These are phyloP conservation scores for Cheilosia variabilis DNA, from an alignment of 2,888 invertebrate species.

Conservation along the genomic window DNA sequence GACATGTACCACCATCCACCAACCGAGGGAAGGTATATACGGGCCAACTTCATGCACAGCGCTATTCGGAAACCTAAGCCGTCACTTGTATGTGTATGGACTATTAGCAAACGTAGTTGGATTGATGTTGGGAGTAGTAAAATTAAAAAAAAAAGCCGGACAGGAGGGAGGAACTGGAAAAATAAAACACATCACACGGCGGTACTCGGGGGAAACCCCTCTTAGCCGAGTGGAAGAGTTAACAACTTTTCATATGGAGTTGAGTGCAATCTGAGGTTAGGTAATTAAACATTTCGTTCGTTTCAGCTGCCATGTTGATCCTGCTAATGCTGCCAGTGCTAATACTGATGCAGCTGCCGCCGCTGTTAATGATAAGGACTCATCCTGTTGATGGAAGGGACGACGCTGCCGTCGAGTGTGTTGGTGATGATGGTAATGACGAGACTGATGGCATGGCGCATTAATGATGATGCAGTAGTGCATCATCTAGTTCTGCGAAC, in stretches of 20 bases:
- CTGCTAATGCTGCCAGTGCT: constrained; percentile 65
- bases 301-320: constrained; percentile 73
- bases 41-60: constrained; percentile 44
- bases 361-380: constrained; percentile 54
- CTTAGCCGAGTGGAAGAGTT: constrained; percentile 74
- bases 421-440: constrained; percentile 30
- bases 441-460: constrained; percentile 46
- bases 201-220: constrained; percentile 22
- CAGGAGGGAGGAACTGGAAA: constrained; percentile 1
- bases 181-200: constrained; percentile 7
- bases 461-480: constrained; percentile 72
- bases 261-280: constrained; percentile 78
- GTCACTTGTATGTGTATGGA: constrained; percentile 46
- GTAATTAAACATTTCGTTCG: constrained; percentile 78
- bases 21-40: neutral
- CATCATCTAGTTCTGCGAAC: constrained; percentile 64
- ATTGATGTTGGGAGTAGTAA: constrained; percentile 71
- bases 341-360: constrained; percentile 45
- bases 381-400: constrained; percentile 43
- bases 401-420: constrained; percentile 9
- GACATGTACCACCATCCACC: constrained; percentile 42
- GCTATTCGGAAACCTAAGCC: constrained; percentile 39
- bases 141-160: constrained; percentile 41
- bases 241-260: constrained; percentile 77
- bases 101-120: constrained; percentile 71